These are phyloP conservation scores for Hemitrygon akajei DNA, from an alignment of 2,797 vertebrate species.

Conservation along the genomic window DNA sequence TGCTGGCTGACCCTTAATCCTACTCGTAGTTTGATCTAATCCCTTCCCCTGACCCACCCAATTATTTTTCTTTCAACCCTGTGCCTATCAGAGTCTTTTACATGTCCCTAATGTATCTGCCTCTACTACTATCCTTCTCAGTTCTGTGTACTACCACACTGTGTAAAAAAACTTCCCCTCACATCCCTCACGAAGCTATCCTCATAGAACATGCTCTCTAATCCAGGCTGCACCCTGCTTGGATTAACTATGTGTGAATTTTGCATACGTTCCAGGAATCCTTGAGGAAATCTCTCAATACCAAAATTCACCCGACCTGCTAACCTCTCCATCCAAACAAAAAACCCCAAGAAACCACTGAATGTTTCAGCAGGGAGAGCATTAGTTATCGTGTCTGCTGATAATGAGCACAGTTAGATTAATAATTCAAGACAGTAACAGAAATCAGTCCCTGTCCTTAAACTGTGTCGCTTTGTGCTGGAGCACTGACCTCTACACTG, in stretches of 20 bases:
- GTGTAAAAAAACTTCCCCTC: no score
- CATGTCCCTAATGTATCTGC: no score
- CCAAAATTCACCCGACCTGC: neutral
- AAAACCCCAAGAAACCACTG: neutral
- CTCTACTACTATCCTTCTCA: no score
- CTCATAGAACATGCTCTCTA: no score
- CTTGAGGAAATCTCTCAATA: neutral
- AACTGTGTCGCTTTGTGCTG: neutral
- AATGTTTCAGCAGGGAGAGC: slow-evolving; percentile 51
- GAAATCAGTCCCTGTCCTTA: slow-evolving; percentile 38
- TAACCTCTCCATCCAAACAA: neutral
- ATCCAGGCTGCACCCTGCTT: no score
- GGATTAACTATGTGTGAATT: neutral
- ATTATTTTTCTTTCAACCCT: no score
- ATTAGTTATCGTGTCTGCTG: slow-evolving; percentile 60
- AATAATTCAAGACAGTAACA: slow-evolving; percentile 77
- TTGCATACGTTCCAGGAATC: neutral
- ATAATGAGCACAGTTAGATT: slow-evolving; percentile 58
- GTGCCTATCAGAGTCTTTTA: no score
- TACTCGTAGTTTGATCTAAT: no score
- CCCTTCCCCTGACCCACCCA: no score
- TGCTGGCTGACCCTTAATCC: no score
- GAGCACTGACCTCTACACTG: neutral
- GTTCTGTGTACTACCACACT: no score
- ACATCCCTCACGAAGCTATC: no score